These are phyloP conservation scores for Toxotes chatareus DNA, from an alignment of 2,113 vertebrate genomes.

Conservation along the genomic window DNA sequence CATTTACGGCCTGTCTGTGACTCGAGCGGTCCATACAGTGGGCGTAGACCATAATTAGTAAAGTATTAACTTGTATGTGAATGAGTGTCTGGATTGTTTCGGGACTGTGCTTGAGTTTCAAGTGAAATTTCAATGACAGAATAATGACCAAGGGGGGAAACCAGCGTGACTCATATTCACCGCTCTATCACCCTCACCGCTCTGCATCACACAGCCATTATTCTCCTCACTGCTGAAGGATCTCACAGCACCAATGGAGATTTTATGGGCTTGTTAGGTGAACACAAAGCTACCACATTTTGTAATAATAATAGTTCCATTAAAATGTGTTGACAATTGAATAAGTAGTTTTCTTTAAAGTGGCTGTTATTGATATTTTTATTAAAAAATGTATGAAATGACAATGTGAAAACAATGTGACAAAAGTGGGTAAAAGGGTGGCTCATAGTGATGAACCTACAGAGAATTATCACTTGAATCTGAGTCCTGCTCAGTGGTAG, in stretches of 20 bases:
- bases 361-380: background rate
- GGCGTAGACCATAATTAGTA: constrained; percentile 62
- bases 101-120: constrained; percentile 45
- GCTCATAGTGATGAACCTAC: background rate
- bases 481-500: no score
- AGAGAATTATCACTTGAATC: background rate
- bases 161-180: constrained; percentile 74
- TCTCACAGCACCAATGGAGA: constrained; percentile 37
- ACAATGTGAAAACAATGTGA: background rate
- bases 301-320: background rate
- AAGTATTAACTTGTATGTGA: constrained; percentile 64
- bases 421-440: background rate
- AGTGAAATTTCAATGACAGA: constrained; percentile 69
- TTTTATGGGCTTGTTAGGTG: constrained; percentile 38
- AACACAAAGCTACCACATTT: constrained; percentile 43
- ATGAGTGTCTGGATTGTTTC: constrained; percentile 70
- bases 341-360: constrained; percentile 5
- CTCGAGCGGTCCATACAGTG: constrained; percentile 32
- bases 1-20: constrained; percentile 37
- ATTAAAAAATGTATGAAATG: background rate
- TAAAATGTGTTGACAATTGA: constrained; percentile 42
- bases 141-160: constrained; percentile 69
- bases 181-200: constrained; percentile 64
- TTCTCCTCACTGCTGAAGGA: constrained; percentile 46
- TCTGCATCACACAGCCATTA: constrained; percentile 58